phyloP scores from a whole-genome alignment of 2,888 invertebrate genomes.

The Thecocarcelia acutangulata region DNA sequence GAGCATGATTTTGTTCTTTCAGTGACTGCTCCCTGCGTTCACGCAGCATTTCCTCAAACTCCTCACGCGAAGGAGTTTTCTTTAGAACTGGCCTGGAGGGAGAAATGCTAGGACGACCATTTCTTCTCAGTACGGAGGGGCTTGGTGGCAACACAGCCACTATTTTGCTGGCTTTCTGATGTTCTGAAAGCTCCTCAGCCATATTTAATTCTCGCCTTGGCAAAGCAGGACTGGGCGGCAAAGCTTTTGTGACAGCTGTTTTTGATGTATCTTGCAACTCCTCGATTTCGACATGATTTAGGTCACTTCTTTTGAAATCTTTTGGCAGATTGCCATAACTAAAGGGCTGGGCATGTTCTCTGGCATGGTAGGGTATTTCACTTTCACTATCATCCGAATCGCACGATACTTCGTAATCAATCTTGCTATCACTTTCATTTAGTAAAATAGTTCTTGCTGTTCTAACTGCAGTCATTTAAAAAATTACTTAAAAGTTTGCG shows the following conservation, averaged over 20 bases:
- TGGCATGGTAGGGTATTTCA: constrained; percentile 92
- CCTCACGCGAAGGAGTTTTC: constrained; percentile 78
- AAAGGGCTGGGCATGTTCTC: constrained; percentile 92
- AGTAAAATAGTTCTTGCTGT: constrained; percentile 33
- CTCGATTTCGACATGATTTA: constrained; percentile 71
- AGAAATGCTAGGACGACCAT: constrained; percentile 73
- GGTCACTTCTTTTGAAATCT: constrained; percentile 72
- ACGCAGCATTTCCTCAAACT: constrained; percentile 80
- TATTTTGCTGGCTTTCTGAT: constrained; percentile 82
- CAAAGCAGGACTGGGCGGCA: not conserved
- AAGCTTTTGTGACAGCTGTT: not conserved
- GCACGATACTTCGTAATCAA: constrained; percentile 37
- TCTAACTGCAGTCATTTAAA: constrained; percentile 60
- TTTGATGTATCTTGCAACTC: constrained; percentile 25
- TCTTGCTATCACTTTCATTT: constrained; percentile 42
- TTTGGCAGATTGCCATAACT: constrained; percentile 88
- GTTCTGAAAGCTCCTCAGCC: constrained; percentile 21
- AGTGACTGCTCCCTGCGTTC: constrained; percentile 77
- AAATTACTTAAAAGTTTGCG: constrained; percentile 7
- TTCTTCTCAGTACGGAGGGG: constrained; percentile 88
- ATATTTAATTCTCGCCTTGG: constrained; percentile 66
- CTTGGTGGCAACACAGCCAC: constrained; percentile 85
- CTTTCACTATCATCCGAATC: constrained; percentile 72
- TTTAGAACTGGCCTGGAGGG: constrained; percentile 74
- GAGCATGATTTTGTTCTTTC: constrained; percentile 70